Conservation (phyloP, 1,140 invertebrate genomes). For the Maniola jurtina region DNA sequence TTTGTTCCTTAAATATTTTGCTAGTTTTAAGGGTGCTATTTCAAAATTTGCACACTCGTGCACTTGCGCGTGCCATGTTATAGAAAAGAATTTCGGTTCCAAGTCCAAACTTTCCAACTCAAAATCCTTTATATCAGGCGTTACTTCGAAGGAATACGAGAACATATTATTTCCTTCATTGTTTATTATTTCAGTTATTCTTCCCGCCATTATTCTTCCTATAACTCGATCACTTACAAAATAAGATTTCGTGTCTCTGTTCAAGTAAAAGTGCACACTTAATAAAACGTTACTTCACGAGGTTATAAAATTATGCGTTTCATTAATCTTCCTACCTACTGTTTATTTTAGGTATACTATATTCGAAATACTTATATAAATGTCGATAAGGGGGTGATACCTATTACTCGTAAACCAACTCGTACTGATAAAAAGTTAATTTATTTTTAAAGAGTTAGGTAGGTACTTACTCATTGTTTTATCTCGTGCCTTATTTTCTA, state of each 20-base stretch:
- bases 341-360: too few relatives aligned
- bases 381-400: too few relatives aligned
- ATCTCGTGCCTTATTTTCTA: too few relatives aligned
- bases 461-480: too few relatives aligned
- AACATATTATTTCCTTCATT: conserved; percentile 22
- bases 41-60: conserved; percentile 51
- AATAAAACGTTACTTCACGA: too few relatives aligned
- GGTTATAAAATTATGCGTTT: too few relatives aligned
- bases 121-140: conserved; percentile 47
- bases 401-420: too few relatives aligned
- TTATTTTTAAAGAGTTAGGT: too few relatives aligned
- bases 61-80: conserved; percentile 65
- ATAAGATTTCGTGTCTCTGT: neutral
- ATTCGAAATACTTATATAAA: too few relatives aligned
- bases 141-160: conserved; percentile 65
- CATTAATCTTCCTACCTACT: too few relatives aligned
- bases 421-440: too few relatives aligned
- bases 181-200: conserved; percentile 53
- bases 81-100: conserved; percentile 57
- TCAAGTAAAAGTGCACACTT: too few relatives aligned
- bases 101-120: conserved; percentile 45
- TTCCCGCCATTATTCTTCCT: conserved; percentile 14
- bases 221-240: neutral
- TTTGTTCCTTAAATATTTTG: conserved; percentile 42
- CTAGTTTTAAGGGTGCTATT: conserved; percentile 53